A percentile compares a stretch with the other conserved stretches of the same genome.
Evolutionary conservation across 2,888 invertebrate species (phyloP).

Genomic region (Phyllotreta cruciferae): DNA sequence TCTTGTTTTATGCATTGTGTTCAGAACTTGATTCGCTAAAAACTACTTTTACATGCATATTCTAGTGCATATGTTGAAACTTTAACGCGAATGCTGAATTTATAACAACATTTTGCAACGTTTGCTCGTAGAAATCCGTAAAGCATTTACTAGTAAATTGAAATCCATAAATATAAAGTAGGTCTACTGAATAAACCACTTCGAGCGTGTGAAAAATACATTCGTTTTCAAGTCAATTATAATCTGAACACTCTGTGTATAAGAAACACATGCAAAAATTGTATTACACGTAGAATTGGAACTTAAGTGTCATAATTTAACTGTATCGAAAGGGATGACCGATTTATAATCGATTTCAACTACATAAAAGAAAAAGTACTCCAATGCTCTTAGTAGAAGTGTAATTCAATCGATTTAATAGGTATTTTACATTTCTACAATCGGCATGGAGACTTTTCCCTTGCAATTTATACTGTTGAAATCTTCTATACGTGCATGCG

Average conservation of each 20-base stretch:
- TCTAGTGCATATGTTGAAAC: not conserved
- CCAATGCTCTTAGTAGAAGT: not conserved
- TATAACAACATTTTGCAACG: too few species aligned
- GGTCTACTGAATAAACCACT: too few species aligned
- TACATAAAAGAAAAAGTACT: conserved; percentile 13
- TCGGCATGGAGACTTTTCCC: too few species aligned
- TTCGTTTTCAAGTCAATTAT: not conserved
- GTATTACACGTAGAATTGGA: conserved; percentile 23
- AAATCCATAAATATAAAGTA: too few species aligned
- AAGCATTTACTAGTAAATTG: too few species aligned
- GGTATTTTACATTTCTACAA: too few species aligned
- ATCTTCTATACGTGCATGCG: conserved; percentile 30
- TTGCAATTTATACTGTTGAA: too few species aligned
- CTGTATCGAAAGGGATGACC: conserved; percentile 18
- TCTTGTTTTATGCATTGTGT: conserved; percentile 34
- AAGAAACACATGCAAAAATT: conserved; percentile 19
- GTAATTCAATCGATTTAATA: too few species aligned
- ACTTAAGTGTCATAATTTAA: conserved; percentile 24
- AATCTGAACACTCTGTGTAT: conserved; percentile 25
- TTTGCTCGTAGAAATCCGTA: too few species aligned
- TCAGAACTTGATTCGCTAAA: conserved; percentile 12
- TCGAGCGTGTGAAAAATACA: too few species aligned
- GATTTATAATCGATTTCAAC: too few species aligned
- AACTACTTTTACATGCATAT: not conserved
- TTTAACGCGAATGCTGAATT: too few species aligned